These are phyloP conservation scores for Malurus splendens DNA, from an alignment of 2,797 vertebrate species.

Conservation along the genomic window DNA sequence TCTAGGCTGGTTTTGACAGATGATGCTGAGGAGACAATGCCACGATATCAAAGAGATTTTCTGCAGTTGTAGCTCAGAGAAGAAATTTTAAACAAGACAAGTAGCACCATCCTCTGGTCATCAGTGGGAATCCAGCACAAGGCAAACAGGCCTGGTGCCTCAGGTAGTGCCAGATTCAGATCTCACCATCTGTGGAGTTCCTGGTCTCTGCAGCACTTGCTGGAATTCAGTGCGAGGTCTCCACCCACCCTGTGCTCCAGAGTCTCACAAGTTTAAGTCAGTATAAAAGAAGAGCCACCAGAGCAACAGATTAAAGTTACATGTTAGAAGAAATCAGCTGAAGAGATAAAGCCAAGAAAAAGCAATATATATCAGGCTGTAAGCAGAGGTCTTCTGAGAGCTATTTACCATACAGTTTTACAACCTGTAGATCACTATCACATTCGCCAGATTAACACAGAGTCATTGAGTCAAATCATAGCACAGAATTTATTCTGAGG, in stretches of 20 bases:
- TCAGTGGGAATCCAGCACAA: neutral
- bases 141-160: neutral
- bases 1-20: neutral
- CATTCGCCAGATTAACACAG: neutral
- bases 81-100: conserved; percentile 30
- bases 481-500: neutral
- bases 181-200: neutral
- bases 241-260: neutral
- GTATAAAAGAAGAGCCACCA: neutral
- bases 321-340: neutral
- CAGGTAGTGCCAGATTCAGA: neutral
- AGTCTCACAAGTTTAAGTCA: neutral
- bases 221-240: neutral
- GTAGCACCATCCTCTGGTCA: conserved; percentile 60
- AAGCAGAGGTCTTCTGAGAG: neutral
- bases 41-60: neutral
- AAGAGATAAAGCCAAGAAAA: neutral
- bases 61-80: neutral
- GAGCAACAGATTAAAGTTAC: neutral
- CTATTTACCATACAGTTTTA: neutral
- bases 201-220: neutral
- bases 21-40: neutral
- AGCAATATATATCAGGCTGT: neutral
- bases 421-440: neutral
- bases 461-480: neutral